Conservation (phyloP, 1,140 invertebrate species). For the Brachionus rubens region DNA sequence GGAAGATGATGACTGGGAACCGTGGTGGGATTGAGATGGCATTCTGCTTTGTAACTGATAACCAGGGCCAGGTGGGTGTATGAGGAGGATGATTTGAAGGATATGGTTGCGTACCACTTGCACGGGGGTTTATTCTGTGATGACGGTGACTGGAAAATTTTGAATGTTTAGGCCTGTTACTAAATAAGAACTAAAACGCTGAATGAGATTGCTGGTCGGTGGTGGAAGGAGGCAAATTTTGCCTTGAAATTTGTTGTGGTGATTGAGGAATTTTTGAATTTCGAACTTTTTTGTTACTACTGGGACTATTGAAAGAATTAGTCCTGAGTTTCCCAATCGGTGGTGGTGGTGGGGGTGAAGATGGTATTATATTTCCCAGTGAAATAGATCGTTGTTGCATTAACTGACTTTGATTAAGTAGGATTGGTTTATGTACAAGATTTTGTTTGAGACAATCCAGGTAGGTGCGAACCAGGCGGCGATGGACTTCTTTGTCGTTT, state of each 20-base stretch:
- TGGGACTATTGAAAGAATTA: not conserved
- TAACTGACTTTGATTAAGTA: slow-evolving; percentile 15
- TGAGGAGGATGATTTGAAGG: not conserved
- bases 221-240: not conserved
- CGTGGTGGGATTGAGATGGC: not conserved
- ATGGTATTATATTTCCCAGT: not conserved
- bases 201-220: not conserved
- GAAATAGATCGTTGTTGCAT: slow-evolving; percentile 12
- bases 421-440: not conserved
- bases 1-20: too few species aligned
- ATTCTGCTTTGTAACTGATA: not conserved
- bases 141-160: not conserved
- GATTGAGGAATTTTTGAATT: not conserved
- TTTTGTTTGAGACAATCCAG: not conserved
- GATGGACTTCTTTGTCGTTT: slow-evolving; percentile 29
- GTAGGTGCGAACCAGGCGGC: not conserved
- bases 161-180: not conserved
- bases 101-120: too few species aligned
- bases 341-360: not conserved
- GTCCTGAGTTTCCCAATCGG: not conserved
- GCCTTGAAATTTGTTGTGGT: not conserved
- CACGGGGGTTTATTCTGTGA: not conserved
- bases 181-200: slow-evolving; percentile 5
- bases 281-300: slow-evolving; percentile 1
- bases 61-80: not conserved